phyloP scores from a whole-genome alignment of 37 sponge, comb jelly and placozoan species.

The Chondrilla cf. caribensis region DNA sequence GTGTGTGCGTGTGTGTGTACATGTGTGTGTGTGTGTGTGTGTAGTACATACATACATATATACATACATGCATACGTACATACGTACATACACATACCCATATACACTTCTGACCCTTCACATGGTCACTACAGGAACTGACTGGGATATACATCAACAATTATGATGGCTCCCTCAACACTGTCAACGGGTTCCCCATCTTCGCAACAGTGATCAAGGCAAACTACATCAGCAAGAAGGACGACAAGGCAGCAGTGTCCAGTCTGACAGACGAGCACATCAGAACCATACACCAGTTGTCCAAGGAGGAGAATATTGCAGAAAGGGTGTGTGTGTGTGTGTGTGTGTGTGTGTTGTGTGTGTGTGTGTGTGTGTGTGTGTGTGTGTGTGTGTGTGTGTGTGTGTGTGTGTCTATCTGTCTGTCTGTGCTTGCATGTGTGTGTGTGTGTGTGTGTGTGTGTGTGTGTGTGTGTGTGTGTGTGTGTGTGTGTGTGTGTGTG shows the following conservation, averaged over 20 bases:
- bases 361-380: background rate
- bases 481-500: too few relatives aligned
- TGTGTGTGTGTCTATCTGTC: too few relatives aligned
- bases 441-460: too few relatives aligned
- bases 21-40: background rate
- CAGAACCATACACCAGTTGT: slow-evolving; percentile 71
- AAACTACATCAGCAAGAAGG: slow-evolving; percentile 91
- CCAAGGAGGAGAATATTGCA: slow-evolving; percentile 93
- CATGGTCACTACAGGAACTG: slow-evolving; percentile 88
- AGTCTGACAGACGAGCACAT: slow-evolving; percentile 95
- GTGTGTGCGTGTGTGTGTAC: background rate
- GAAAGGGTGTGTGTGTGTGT: slow-evolving; percentile 69
- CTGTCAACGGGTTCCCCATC: slow-evolving; percentile 98
- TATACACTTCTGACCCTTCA: background rate
- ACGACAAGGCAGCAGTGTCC: slow-evolving; percentile 84
- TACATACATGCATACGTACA: background rate
- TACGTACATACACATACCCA: background rate
- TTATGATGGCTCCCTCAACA: slow-evolving; percentile 96
- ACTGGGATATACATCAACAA: slow-evolving; percentile 95
- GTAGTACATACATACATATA: background rate
- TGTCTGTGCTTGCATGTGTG: too few relatives aligned
- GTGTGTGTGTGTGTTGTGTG: background rate
- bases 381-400: too few relatives aligned
- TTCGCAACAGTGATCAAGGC: slow-evolving; percentile 98
- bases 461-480: too few relatives aligned